Evolutionary conservation across 2,797 vertebrate genomes (phyloP).

Genomic region (Girardinus metallicus): DNA sequence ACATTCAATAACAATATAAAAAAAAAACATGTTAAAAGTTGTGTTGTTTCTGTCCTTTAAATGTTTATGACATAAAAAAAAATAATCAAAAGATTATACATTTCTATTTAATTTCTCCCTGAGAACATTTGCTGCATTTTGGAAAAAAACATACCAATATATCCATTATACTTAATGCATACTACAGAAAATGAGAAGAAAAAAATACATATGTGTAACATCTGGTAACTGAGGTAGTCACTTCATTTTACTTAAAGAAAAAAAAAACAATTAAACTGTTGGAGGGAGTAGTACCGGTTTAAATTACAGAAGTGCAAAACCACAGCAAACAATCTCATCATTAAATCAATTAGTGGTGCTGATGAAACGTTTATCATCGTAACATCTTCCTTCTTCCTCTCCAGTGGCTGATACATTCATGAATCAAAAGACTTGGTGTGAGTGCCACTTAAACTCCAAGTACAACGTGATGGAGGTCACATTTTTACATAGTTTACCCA

Average conservation of each 20-base stretch:
- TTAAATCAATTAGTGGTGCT: neutral
- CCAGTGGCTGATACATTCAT: neutral
- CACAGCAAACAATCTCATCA: neutral
- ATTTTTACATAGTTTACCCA: neutral
- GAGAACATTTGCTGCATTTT: neutral
- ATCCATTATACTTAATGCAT: neutral
- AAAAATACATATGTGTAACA: conserved; percentile 1
- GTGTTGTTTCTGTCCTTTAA: neutral
- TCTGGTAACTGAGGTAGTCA: conserved; percentile 2
- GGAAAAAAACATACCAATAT: neutral
- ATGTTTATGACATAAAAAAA: neutral
- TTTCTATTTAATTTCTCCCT: neutral
- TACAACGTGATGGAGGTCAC: neutral
- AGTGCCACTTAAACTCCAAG: neutral
- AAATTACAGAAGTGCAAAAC: neutral
- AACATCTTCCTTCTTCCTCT: neutral
- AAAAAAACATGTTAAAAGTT: neutral
- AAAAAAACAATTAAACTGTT: neutral
- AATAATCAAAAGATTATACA: neutral
- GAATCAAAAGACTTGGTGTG: neutral
- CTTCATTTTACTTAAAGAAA: neutral
- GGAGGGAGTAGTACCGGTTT: neutral
- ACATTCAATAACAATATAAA: neutral
- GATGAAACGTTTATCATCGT: neutral
- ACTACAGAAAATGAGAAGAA: neutral